Evolutionary conservation across 2,797 vertebrate genomes (phyloP).

Genomic region (Pogoniulus pusillus): DNA sequence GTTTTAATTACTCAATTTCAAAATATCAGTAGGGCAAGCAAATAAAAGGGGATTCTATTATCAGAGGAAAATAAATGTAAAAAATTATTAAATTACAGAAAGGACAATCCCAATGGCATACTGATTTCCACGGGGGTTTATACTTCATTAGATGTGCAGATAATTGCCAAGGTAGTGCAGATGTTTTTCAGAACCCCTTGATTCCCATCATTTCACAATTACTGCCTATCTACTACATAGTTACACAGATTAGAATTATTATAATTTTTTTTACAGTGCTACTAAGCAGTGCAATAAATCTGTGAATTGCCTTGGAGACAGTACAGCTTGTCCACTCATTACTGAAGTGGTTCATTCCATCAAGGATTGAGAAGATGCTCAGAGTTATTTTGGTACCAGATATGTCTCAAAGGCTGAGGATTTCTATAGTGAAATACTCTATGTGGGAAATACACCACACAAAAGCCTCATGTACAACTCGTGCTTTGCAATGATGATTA

Average conservation of each 20-base stretch:
- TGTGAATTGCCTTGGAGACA: slow-evolving; percentile 8
- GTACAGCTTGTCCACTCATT: neutral
- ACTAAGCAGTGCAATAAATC: neutral
- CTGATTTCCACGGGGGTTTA: slow-evolving; percentile 4
- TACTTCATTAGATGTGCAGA: slow-evolving; percentile 4
- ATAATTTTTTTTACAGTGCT: neutral
- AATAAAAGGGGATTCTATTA: neutral
- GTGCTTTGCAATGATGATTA: slow-evolving; percentile 3
- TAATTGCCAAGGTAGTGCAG: neutral
- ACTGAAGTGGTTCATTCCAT: neutral
- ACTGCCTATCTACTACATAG: neutral
- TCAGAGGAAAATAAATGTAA: neutral
- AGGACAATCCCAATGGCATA: neutral
- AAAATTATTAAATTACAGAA: neutral
- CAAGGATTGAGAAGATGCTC: neutral
- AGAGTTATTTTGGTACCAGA: slow-evolving; percentile 25
- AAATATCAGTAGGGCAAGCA: neutral
- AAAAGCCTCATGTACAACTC: slow-evolving; percentile 1
- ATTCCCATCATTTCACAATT: neutral
- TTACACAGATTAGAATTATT: neutral
- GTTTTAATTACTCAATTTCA: slow-evolving; percentile 4
- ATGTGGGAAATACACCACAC: neutral
- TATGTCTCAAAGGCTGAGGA: neutral
- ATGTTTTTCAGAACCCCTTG: neutral
- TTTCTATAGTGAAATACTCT: neutral